Evolutionary conservation across 2,797 vertebrate genomes (phyloP), one percentile per base, ranked within the genome.

Genomic region (Pitangus sulphuratus): DNA sequence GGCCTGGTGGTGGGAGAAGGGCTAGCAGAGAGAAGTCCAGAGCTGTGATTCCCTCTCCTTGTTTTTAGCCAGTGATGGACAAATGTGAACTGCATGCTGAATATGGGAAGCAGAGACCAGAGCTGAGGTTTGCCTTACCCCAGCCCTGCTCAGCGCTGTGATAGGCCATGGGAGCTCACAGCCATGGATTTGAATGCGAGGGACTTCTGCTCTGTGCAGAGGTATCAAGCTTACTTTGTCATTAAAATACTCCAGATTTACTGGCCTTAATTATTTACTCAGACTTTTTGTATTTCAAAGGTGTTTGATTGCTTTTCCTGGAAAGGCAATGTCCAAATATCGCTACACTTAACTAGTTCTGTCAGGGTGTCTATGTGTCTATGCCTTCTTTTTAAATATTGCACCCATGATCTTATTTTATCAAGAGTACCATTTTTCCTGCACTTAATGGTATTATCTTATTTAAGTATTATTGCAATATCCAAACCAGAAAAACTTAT

Each of bases 191-290:
- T 26, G 58, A 9, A 12, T 47, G 40, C 10, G 42, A 51, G 13
- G 48, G 21, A 44, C 56, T 81, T 77, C 19, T 19, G 48, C 56
- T 40, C 42, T 84, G 26, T 68, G 22, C 84, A 88, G 84, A 92
- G 62, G 26, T 87, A 76, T 13, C 9, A 0, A 48, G 39, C 26
- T 72, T 93, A 51, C 58, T 85, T 89, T 44, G 70, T 90, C 57
- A 87, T 87, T 93, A 83, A 96, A 91, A 87, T 72, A 44, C 26
- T 91, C 53, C 60, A 50, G 86, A 95, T 92, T 95, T 91, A 91
- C 81, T 92, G 74, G 62, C 42, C 81, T 84, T 91, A 85, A 76
- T 85, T 87, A 92, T 85, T 92, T 84, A n/a, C 40, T 77, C 88
- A 72, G 91, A 64, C 18, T 77, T 66, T 82, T 86, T 83, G 54